These are phyloP conservation scores for Gymnocypris eckloni DNA, from an alignment of 2,797 vertebrate species.

Conservation along the genomic window DNA sequence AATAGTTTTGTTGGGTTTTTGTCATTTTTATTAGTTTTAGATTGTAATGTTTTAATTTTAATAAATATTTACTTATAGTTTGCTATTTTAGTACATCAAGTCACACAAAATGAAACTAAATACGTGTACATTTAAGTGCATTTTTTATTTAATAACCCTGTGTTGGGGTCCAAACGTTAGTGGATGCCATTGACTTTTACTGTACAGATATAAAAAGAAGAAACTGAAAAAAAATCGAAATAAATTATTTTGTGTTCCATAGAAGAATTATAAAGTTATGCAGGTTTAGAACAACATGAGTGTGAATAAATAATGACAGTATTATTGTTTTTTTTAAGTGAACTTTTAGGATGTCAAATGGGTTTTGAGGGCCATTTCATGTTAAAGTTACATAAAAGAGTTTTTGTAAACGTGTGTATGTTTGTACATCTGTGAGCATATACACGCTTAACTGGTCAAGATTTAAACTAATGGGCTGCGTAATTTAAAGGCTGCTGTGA, in stretches of 20 bases:
- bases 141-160: background rate
- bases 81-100: background rate
- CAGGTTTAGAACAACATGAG: background rate
- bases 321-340: background rate
- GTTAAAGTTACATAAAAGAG: too few species aligned
- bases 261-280: background rate
- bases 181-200: background rate
- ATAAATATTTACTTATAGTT: background rate
- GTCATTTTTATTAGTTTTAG: background rate
- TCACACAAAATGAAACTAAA: background rate
- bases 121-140: background rate
- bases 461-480: slow-evolving; percentile 52
- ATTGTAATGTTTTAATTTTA: background rate
- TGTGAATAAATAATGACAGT: background rate
- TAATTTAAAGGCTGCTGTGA: slow-evolving; percentile 66
- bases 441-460: slow-evolving; percentile 6
- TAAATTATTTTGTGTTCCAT: background rate
- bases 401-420: background rate
- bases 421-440: slow-evolving; percentile 7
- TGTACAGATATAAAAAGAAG: background rate
- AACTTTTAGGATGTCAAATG: background rate
- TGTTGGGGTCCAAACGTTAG: background rate
- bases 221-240: background rate
- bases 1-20: too few species aligned
- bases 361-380: background rate